Evolutionary conservation across 2,113 vertebrate genomes (phyloP).

Genomic region (Caranx melampygus): DNA sequence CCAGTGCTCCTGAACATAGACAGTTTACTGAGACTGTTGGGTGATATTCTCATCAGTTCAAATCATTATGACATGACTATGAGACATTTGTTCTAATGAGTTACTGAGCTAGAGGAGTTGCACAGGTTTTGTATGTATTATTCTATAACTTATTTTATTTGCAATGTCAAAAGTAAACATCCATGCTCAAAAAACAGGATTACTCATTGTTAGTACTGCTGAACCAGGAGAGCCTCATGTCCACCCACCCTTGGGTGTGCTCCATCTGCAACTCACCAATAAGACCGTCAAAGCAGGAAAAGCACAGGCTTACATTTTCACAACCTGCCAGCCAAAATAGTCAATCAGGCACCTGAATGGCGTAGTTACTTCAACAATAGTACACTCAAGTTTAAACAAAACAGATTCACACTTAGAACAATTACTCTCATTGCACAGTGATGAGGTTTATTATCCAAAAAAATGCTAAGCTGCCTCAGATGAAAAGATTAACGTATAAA

Average conservation of each 20-base stretch:
- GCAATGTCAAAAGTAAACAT: not conserved
- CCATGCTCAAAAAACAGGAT: not conserved
- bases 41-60: too few species aligned
- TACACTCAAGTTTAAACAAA: not conserved
- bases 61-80: too few species aligned
- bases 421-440: constrained; percentile 24
- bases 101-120: too few species aligned
- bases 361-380: not conserved
- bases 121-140: not conserved
- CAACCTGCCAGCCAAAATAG: not conserved
- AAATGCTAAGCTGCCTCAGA: not conserved
- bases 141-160: not conserved
- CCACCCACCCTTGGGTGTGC: not conserved
- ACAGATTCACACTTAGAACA: not conserved
- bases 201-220: not conserved
- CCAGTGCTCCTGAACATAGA: too few species aligned
- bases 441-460: constrained; percentile 18
- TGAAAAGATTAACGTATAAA: constrained; percentile 23
- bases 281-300: not conserved
- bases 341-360: not conserved
- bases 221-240: not conserved
- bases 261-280: not conserved
- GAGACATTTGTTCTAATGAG: too few species aligned
- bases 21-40: too few species aligned
- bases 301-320: not conserved